Percentiles rank a stretch among this genome's conserved stretches.
Evolutionary conservation across 1,140 invertebrate genomes (phyloP).

Genomic region (Dufourea novaeangliae): DNA sequence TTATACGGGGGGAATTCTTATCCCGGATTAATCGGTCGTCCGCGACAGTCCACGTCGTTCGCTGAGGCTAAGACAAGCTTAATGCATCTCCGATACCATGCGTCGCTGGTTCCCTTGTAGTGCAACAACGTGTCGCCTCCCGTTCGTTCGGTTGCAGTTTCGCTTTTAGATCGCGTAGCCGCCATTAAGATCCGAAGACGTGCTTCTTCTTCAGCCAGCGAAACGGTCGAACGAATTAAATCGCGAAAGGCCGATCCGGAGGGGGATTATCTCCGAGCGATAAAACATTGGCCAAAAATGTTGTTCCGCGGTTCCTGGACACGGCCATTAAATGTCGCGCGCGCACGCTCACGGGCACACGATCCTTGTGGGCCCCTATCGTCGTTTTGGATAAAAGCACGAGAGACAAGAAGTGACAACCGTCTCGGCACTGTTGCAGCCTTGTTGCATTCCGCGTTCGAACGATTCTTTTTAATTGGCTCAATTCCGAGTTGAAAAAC

Average conservation of each 20-base stretch:
- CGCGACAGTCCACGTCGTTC: conserved; percentile 55
- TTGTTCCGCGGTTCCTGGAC: conserved; percentile 51
- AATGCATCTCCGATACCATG: conserved; percentile 61
- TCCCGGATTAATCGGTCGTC: conserved; percentile 66
- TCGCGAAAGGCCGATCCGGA: conserved; percentile 55
- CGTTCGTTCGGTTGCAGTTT: conserved; percentile 46
- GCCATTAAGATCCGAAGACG: conserved; percentile 45
- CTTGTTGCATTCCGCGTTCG: conserved; percentile 15
- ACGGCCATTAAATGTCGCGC: conserved; percentile 55
- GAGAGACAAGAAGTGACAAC: conserved; percentile 15
- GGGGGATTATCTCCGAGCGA: conserved; percentile 58
- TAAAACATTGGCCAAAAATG: conserved; percentile 66
- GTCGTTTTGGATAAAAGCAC: not conserved
- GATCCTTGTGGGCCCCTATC: not conserved
- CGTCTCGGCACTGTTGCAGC: not conserved
- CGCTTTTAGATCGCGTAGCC: conserved; percentile 50
- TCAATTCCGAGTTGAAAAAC: conserved; percentile 16
- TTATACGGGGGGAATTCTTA: conserved; percentile 63
- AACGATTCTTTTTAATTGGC: conserved; percentile 40
- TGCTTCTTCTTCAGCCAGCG: not conserved
- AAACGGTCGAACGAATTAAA: conserved; percentile 56
- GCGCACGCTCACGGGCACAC: not conserved
- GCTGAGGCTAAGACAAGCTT: conserved; percentile 64
- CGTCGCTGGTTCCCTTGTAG: conserved; percentile 14
- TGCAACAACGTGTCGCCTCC: conserved; percentile 59